Conservation (phyloP, 2,113 vertebrate species). For the Centropus bengalensis region DNA sequence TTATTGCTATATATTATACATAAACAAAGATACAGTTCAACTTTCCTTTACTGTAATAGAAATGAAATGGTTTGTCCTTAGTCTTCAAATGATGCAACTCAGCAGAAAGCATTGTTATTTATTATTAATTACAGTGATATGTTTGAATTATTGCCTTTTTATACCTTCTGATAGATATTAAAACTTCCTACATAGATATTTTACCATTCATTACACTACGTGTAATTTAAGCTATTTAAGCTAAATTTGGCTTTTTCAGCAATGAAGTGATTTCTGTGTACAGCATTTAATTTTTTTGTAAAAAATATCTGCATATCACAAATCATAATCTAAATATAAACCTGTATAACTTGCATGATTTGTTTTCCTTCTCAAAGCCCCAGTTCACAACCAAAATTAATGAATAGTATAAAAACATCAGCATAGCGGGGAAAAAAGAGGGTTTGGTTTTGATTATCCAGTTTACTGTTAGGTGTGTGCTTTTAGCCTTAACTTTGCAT, state of each 20-base stretch:
- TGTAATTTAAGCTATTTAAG: not conserved
- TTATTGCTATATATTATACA: not conserved
- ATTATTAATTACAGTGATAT: not conserved
- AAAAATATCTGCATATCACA: not conserved
- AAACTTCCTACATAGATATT: not conserved
- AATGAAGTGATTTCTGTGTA: not conserved
- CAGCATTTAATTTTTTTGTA: not conserved
- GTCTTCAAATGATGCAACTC: not conserved
- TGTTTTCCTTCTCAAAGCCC: not conserved
- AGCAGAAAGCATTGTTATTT: not conserved
- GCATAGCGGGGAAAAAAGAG: not conserved
- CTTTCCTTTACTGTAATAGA: not conserved
- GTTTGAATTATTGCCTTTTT: not conserved
- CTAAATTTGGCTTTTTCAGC: not conserved
- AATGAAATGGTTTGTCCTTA: not conserved
- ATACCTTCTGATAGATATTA: not conserved
- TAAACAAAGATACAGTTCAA: not conserved
- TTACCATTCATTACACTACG: not conserved
- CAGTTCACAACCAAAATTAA: not conserved
- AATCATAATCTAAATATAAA: not conserved
- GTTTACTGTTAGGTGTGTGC: not conserved
- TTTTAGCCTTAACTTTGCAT: not conserved
- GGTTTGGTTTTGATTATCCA: not conserved
- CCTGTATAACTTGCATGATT: accelerated
- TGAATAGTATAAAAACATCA: not conserved